phyloP scores from a whole-genome alignment of 2,888 invertebrate species.

The Hydrotaea cyrtoneurina region DNA sequence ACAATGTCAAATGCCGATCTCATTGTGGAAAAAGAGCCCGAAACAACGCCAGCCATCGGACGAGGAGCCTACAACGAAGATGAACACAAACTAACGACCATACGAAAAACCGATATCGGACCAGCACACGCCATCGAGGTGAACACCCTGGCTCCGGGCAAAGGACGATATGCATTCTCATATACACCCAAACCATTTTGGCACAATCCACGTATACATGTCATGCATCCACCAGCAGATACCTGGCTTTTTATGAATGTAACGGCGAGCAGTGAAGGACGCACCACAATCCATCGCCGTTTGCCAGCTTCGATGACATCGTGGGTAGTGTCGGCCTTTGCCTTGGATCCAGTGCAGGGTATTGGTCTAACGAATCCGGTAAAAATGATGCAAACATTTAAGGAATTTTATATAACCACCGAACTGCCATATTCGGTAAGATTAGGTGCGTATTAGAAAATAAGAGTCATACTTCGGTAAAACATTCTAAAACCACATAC shows the following conservation, averaged over 20 bases:
- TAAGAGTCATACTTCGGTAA: not conserved
- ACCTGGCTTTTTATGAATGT: constrained; percentile 94
- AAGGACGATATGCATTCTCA: constrained; percentile 95
- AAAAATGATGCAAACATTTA: constrained; percentile 87
- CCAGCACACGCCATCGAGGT: constrained; percentile 82
- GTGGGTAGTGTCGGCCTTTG: constrained; percentile 92
- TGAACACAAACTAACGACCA: constrained; percentile 76
- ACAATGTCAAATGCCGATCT: constrained; percentile 79
- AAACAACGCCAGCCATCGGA: constrained; percentile 71
- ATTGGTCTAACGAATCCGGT: constrained; percentile 87
- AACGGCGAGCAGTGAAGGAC: constrained; percentile 86
- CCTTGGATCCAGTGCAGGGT: constrained; percentile 88
- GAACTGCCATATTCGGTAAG: constrained; percentile 94
- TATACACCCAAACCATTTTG: constrained; percentile 91
- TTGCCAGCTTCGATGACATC: constrained; percentile 93
- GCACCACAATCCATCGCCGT: constrained; percentile 83
- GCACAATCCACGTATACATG: constrained; percentile 90
- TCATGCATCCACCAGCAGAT: constrained; percentile 86
- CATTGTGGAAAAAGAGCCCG: constrained; percentile 74
- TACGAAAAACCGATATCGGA: constrained; percentile 80
- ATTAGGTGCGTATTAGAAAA: constrained; percentile 78
- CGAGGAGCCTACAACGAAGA: constrained; percentile 72
- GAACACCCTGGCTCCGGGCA: constrained; percentile 89
- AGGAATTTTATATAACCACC: constrained; percentile 91
- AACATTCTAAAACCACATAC: not conserved